Evolutionary conservation across 2,113 vertebrate species (phyloP).

Genomic region (Coryphaenoides rupestris): DNA sequence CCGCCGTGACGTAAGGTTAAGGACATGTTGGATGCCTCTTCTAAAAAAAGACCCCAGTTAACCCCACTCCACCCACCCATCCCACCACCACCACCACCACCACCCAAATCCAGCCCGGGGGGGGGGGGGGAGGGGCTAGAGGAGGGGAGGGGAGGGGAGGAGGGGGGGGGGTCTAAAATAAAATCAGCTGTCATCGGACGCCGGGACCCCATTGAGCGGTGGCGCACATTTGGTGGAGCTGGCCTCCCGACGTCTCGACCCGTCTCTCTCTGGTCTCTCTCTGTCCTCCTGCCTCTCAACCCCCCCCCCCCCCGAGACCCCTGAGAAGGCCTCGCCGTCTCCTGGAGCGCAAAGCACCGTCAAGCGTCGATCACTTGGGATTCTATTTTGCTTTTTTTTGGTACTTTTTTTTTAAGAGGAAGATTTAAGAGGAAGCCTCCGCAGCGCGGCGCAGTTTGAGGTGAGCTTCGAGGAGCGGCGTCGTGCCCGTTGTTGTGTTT

Average conservation of each 20-base stretch:
- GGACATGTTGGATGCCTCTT: conserved; percentile 75
- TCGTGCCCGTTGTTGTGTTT: too few relatives aligned
- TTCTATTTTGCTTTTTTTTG: not conserved
- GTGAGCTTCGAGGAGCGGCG: conserved; percentile 37
- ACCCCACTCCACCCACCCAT: conserved; percentile 16
- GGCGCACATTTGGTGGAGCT: conserved; percentile 76
- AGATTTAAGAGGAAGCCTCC: conserved; percentile 1
- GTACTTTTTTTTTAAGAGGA: conserved; percentile 21
- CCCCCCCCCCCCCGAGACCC: too few relatives aligned
- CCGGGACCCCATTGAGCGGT: conserved; percentile 67
- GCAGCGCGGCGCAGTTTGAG: conserved; percentile 21
- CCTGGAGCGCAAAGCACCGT: not conserved
- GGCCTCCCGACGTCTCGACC: conserved; percentile 76
- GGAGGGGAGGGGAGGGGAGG: conserved; percentile 16
- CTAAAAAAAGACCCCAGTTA: conserved; percentile 80
- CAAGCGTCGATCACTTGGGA: conserved; percentile 1
- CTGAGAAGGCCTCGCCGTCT: too few relatives aligned
- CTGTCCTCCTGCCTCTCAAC: conserved; percentile 62
- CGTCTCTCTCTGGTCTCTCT: too few relatives aligned
- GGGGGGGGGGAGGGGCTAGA: conserved; percentile 24
- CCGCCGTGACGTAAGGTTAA: conserved; percentile 69
- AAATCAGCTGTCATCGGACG: conserved; percentile 79
- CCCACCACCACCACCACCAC: conserved; percentile 37
- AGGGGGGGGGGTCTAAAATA: conserved; percentile 75
- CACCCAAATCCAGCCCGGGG: conserved; percentile 44